Evolutionary conservation across 2,797 vertebrate genomes (phyloP).

Genomic region (Champsocephalus gunnari): DNA sequence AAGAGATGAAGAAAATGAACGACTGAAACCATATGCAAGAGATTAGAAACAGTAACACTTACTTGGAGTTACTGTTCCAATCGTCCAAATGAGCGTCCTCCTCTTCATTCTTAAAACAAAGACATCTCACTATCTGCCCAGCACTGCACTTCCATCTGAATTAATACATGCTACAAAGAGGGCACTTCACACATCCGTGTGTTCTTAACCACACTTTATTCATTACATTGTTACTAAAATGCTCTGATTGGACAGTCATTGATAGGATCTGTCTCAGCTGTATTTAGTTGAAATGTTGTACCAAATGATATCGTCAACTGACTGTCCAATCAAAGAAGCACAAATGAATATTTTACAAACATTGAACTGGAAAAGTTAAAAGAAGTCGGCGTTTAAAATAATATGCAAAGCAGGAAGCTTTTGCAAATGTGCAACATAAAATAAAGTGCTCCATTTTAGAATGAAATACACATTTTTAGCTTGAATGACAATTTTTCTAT

Average conservation of each 20-base stretch:
- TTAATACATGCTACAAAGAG: neutral
- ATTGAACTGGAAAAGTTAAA: too few species aligned
- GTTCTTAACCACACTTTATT: neutral
- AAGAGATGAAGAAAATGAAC: neutral
- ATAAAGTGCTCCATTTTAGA: too few species aligned
- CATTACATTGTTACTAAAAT: neutral
- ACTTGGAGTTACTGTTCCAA: conserved; percentile 61
- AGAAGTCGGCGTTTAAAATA: too few species aligned
- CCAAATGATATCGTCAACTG: too few species aligned
- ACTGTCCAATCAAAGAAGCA: too few species aligned
- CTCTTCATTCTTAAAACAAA: conserved; percentile 76
- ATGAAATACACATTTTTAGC: too few species aligned
- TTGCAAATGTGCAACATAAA: too few species aligned
- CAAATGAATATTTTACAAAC: too few species aligned
- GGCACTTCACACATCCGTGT: neutral
- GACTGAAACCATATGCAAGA: neutral
- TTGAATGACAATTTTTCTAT: too few species aligned
- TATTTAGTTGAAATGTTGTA: too few species aligned
- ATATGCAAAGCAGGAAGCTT: too few species aligned
- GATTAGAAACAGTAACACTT: conserved; percentile 1
- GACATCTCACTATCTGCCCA: neutral
- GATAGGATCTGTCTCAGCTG: neutral
- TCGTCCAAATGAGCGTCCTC: conserved; percentile 59
- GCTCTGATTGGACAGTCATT: neutral
- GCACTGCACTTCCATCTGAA: neutral